These are phyloP conservation scores for Autographa pulchrina DNA, from an alignment of 2,888 invertebrate genomes.

Conservation along the genomic window DNA sequence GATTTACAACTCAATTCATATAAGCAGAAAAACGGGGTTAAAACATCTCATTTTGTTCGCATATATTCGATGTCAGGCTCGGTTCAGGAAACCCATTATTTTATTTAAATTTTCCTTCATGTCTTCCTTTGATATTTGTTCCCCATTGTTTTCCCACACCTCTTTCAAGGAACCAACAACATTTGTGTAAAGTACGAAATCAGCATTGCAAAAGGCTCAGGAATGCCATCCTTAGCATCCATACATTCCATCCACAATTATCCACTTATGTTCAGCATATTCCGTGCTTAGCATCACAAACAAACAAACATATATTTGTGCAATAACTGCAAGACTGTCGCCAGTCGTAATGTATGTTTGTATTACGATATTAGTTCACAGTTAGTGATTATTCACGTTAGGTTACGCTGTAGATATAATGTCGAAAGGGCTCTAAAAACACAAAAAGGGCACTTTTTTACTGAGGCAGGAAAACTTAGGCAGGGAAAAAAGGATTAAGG, in stretches of 20 bases:
- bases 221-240: background rate
- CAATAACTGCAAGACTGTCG: constrained; percentile 33
- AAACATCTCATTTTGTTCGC: background rate
- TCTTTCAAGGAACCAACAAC: background rate
- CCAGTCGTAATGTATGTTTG: constrained; percentile 22
- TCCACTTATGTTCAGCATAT: background rate
- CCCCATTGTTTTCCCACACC: background rate
- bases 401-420: constrained; percentile 11
- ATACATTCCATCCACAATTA: constrained; percentile 4
- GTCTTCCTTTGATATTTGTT: background rate
- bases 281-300: background rate
- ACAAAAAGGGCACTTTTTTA: too few relatives aligned
- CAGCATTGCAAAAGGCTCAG: constrained; percentile 1
- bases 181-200: background rate
- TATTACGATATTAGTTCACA: constrained; percentile 37
- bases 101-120: background rate
- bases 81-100: background rate
- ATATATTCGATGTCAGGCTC: background rate
- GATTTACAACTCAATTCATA: background rate
- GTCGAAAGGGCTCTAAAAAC: background rate
- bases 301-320: constrained; percentile 23
- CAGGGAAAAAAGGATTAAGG: too few relatives aligned
- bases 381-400: constrained; percentile 34
- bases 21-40: too few relatives aligned
- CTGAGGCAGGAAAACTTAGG: too few relatives aligned